These are phyloP conservation scores for Falco biarmicus DNA, from an alignment of 2,797 vertebrate genomes.

Conservation along the genomic window DNA sequence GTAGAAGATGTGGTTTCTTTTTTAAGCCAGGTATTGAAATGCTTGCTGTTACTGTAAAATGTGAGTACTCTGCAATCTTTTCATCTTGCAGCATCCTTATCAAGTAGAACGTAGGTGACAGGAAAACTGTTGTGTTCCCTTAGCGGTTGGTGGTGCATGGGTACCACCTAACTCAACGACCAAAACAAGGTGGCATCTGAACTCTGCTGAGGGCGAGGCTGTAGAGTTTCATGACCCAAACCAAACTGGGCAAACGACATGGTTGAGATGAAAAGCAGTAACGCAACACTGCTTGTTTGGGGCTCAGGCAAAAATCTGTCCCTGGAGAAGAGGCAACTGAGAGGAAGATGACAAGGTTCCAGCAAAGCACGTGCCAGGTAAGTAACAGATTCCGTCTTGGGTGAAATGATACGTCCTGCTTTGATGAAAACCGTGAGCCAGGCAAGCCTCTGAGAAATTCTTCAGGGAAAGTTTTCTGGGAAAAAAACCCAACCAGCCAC, in stretches of 20 bases:
- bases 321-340: neutral
- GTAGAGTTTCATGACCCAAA: neutral
- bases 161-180: neutral
- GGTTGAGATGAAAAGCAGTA: neutral
- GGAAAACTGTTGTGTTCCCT: neutral
- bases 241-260: neutral
- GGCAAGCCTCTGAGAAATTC: neutral
- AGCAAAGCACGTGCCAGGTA: neutral
- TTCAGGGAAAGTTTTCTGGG: neutral
- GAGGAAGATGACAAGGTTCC: neutral
- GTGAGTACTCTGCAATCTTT: neutral
- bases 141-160: neutral
- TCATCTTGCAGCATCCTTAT: neutral
- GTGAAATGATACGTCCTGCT: neutral
- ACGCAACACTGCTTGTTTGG: neutral
- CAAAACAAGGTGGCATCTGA: neutral
- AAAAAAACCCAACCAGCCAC: neutral
- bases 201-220: fast-evolving
- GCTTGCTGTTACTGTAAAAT: constrained; percentile 50
- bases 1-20: constrained; percentile 37
- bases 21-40: constrained; percentile 55
- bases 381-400: neutral
- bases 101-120: neutral
- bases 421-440: neutral
- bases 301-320: neutral